Evolutionary conservation across 2,797 vertebrate genomes (phyloP).

Genomic region (Hyperoplus lanceolatus): DNA sequence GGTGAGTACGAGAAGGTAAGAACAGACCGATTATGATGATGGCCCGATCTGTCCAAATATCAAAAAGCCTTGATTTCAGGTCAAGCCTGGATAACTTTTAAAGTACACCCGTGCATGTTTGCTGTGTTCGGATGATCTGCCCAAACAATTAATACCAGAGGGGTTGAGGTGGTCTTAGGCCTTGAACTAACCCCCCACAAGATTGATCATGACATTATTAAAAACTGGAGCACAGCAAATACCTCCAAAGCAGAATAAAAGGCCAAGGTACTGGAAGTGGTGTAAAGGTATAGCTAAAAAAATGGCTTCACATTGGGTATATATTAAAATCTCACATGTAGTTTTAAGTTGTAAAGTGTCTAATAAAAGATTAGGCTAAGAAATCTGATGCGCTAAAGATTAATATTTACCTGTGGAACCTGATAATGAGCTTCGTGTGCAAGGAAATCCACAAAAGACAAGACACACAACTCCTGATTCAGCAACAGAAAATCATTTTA

Average conservation of each 20-base stretch:
- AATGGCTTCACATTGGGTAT: background rate
- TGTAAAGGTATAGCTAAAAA: background rate
- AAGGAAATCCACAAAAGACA: background rate
- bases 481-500: background rate
- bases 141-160: background rate
- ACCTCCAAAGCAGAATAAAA: background rate
- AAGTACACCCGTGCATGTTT: background rate
- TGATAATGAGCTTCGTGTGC: background rate
- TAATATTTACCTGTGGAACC: background rate
- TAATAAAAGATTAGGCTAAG: no score
- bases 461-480: background rate
- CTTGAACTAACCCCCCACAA: background rate
- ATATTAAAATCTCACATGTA: no score
- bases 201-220: background rate
- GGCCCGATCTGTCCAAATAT: no score
- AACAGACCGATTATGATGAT: no score
- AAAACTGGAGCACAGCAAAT: background rate
- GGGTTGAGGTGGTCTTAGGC: no score
- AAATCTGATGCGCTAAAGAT: background rate
- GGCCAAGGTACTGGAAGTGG: background rate
- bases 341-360: no score
- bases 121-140: background rate
- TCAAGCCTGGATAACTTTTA: background rate
- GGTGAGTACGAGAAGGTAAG: no score
- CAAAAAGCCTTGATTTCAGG: no score